Evolutionary conservation across 2,888 invertebrate genomes (phyloP), one percentile per base, ranked within the genome.

Genomic region (Schrankia costaestrigalis): DNA sequence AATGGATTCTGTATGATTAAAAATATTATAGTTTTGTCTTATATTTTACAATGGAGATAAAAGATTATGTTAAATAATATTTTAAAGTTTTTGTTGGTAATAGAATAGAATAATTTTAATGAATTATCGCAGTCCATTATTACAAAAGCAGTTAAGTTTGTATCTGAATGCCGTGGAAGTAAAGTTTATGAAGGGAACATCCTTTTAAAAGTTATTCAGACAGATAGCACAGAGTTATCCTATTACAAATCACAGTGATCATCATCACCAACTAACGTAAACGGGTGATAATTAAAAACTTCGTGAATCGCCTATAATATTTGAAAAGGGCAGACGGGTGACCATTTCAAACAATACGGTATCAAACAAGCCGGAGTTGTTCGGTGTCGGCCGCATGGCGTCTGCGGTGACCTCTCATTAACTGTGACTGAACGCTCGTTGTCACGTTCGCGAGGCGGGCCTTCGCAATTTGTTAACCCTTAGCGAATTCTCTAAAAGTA

Each of bases 391-490:
- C 26, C 32, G 40, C 45, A 46, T 47, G 55, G 42, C 57, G 60
- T 54, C 63, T 63, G 70, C 61, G 69, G 71, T 71, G 72, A 69
- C 71, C 71, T 66, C 72, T 75, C 78, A 78, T 78, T 78, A 76
- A 68, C 69, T 59, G 63, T 67, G 72, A 71, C 66, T 67, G 70
- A 76, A 57, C 69, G 76, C 70, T 66, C 71, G 74, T 71, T 68
- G 76, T 76, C 81, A 77, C 79, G 76, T 77, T n/a, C 71, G 63
- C 64, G 59, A 63, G 54, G 52, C 58, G 58, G 63, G 61, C 68
- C 58, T 54, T 46, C 54, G 59, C 65, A 73, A 77, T 78, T 80
- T 79, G 76, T 76, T 69, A 63, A 54, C 64, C 71, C 71, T 67
- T 67, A 76, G 75, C 71, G 63, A 73, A 75, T 78, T 71, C 62